Conservation (phyloP, 2,113 vertebrate genomes). For the Hippocampus abdominalis region DNA sequence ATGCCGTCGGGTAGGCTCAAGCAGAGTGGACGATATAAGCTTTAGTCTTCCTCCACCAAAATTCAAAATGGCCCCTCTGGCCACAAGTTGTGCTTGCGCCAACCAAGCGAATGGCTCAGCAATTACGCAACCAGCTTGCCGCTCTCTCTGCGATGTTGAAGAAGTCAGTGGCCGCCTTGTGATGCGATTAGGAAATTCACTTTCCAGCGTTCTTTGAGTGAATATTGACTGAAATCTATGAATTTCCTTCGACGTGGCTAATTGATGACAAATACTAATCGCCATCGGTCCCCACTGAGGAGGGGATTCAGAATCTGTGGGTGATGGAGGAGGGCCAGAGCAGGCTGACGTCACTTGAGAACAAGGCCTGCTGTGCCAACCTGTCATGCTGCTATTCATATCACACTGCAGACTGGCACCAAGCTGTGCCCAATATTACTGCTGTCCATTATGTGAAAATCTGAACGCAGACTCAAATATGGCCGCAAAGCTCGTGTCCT, state of each 20-base stretch:
- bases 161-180: slow-evolving; percentile 28
- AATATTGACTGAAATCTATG: background rate
- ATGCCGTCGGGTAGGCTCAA: slow-evolving; percentile 29
- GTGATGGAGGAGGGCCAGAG: slow-evolving; percentile 60
- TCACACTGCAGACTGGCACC: slow-evolving; percentile 31
- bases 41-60: slow-evolving; percentile 31
- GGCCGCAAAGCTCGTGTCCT: background rate
- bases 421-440: background rate
- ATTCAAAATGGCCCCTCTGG: slow-evolving; percentile 50
- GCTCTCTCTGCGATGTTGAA: slow-evolving; percentile 42
- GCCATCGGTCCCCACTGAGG: slow-evolving; percentile 24
- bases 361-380: slow-evolving; percentile 66
- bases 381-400: slow-evolving; percentile 64
- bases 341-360: slow-evolving; percentile 57
- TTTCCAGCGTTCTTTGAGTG: slow-evolving; percentile 28
- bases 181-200: slow-evolving; percentile 46
- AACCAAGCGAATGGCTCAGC: slow-evolving; percentile 13
- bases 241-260: slow-evolving; percentile 10
- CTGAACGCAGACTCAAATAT: background rate
- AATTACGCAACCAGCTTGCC: slow-evolving; percentile 50
- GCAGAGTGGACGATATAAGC: slow-evolving; percentile 8
- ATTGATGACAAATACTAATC: slow-evolving; percentile 40
- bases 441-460: background rate
- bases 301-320: slow-evolving; percentile 60
- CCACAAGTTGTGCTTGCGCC: slow-evolving; percentile 18